Evolutionary conservation across 2,797 vertebrate genomes (phyloP).

Genomic region (Liasis olivaceus): DNA sequence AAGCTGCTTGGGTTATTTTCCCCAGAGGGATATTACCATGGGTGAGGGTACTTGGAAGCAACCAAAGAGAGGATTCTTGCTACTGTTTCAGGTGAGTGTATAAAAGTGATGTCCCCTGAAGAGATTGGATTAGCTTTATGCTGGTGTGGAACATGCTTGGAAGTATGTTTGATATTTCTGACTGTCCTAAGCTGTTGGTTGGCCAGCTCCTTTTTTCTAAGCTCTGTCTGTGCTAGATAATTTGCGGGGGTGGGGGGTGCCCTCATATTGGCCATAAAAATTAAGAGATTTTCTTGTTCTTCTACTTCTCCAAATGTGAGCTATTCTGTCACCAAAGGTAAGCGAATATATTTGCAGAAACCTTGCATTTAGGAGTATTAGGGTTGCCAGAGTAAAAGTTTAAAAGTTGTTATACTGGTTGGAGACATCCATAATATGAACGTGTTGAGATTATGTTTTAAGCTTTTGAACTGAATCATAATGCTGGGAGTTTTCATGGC

Average conservation of each 20-base stretch:
- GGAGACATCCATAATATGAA: neutral
- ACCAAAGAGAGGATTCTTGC: neutral
- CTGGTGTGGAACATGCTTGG: neutral
- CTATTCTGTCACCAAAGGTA: neutral
- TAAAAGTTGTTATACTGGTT: neutral
- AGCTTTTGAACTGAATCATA: neutral
- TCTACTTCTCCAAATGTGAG: neutral
- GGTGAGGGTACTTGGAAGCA: neutral
- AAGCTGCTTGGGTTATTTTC: neutral
- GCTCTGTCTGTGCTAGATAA: neutral
- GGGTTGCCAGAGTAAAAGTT: neutral
- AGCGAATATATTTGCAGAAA: neutral
- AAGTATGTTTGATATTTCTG: neutral
- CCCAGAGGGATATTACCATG: neutral
- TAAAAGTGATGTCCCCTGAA: neutral
- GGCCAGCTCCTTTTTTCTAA: neutral
- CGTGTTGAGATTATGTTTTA: accelerated
- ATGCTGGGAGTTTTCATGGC: neutral
- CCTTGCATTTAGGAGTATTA: neutral
- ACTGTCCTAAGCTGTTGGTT: neutral
- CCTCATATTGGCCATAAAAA: neutral
- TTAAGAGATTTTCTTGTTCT: neutral
- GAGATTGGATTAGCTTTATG: neutral
- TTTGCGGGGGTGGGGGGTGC: neutral
- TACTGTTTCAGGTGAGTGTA: neutral